Evolutionary conservation across 2,113 vertebrate species (phyloP).

Genomic region (Catharus fuscescens): DNA sequence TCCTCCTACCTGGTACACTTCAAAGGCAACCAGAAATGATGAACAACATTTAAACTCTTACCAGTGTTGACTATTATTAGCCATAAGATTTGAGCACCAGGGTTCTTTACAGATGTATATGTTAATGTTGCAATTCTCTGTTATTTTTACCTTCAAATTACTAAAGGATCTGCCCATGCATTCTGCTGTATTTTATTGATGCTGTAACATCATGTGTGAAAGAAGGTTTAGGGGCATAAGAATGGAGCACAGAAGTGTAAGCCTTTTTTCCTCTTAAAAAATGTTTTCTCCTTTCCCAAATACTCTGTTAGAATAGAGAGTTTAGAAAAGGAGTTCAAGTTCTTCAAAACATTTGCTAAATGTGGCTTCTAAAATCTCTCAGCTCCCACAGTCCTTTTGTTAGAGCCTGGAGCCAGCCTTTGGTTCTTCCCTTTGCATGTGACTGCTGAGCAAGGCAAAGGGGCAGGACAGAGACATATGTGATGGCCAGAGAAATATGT

Average conservation of each 20-base stretch:
- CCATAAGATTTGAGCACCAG: background rate
- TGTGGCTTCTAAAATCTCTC: background rate
- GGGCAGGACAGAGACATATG: background rate
- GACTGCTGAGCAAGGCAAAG: background rate
- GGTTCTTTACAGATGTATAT: background rate
- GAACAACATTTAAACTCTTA: background rate
- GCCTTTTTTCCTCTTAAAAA: background rate
- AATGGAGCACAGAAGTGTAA: background rate
- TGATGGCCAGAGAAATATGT: background rate
- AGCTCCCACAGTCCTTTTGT: background rate
- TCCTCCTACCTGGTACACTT: background rate
- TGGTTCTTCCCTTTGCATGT: background rate
- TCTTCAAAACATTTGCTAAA: background rate
- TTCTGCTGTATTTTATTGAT: background rate
- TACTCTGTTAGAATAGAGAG: background rate
- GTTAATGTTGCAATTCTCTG: background rate
- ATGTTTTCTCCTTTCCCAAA: background rate
- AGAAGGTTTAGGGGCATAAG: background rate
- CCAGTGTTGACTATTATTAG: background rate
- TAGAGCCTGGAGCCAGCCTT: background rate
- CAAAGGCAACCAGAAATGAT: background rate
- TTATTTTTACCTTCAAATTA: background rate
- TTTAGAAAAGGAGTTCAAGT: background rate
- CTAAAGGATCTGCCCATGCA: background rate
- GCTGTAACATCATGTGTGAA: background rate